Base-by-base conservation (phyloP, 2,113 vertebrate species). In the Hiodon tergisus region DNA sequence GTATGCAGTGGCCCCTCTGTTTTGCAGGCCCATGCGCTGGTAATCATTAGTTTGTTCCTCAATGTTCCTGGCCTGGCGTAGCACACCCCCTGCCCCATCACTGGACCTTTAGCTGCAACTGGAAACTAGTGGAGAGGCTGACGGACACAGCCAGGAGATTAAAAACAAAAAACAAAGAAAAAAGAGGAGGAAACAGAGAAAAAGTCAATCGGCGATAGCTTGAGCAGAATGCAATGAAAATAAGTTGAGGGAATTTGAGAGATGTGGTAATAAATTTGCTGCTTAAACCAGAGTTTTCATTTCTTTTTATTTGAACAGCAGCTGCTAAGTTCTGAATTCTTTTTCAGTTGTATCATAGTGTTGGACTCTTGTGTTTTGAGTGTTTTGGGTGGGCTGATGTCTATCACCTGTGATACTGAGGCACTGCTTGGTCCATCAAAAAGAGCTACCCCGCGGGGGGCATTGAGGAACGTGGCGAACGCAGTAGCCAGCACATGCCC, bases 41-140 rank as follows among this genome's bases (percentile, higher is more conserved):
- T 55, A 71, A 68, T 71, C 67, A 76, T 70, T 76, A 70, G 14
- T 63, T 69, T 70, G 11, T 71, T 31, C 50, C 74, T 63, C 48
- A 51, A 16, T 4, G 50, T 68, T 71, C 74, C 68, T 62, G 59
- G 59, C 71, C 74, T 70, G 67, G 74, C 17, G 3, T 6, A 52
- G 72, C n/a, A 55, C 31, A 31, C 31, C 0, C 31, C 2, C 72
- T 7, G 46, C 31, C 61, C 61, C 31, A 31, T 55, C 60, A 47
- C 48, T 53, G 67, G 9, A 9, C 16, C 74, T 5, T 48, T 17
- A 55, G 58, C 13, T 7, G 59, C 50, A 46, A 50, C 9, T 11
- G 47, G 48, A 16, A 13, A 16, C 11, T 13, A 59, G 3, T 58
- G 48, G 5, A 11, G 54, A 58, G 69, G 31, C 17, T 57, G 69